These are phyloP conservation scores for Pyrrhura leucotis DNA, from an alignment of 2,797 vertebrate species.

Conservation along the genomic window DNA sequence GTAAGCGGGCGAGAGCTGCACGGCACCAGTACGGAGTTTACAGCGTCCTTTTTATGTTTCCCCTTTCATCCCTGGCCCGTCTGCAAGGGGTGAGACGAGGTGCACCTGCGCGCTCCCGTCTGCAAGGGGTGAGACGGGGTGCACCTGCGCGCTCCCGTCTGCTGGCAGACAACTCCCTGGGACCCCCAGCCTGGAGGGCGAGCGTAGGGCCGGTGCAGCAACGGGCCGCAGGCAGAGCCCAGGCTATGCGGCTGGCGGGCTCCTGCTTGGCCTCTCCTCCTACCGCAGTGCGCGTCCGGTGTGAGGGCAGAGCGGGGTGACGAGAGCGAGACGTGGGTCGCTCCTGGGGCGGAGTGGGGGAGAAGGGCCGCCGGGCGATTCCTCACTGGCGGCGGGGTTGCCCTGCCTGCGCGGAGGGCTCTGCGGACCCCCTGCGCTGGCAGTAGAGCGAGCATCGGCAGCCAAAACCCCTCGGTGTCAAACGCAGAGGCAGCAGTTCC, in stretches of 20 bases:
- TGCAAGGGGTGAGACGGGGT: background rate
- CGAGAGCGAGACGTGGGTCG: background rate
- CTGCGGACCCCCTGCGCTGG: background rate
- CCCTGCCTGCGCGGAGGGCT: background rate
- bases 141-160: background rate
- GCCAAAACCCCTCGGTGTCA: background rate
- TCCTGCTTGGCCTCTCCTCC: background rate
- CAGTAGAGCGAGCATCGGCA: background rate
- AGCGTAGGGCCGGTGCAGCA: too few species aligned
- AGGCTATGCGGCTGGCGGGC: background rate
- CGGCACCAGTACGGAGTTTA: fast-evolving
- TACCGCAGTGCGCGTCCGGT: background rate
- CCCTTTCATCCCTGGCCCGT: background rate
- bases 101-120: background rate
- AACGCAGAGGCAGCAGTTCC: background rate
- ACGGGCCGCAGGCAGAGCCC: background rate
- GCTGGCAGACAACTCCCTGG: fast-evolving
- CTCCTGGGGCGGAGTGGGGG: background rate
- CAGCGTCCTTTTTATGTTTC: fast-evolving
- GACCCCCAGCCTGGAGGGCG: background rate
- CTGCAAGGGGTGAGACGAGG: background rate
- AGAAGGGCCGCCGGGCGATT: background rate
- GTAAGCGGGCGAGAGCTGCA: background rate
- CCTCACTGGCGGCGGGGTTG: too few species aligned
- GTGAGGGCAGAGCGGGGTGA: background rate